Evolutionary conservation across 92 coral and sea anemone genomes (phyloP), one percentile per base, ranked within the genome.

Genomic region (Ricordea florida): DNA sequence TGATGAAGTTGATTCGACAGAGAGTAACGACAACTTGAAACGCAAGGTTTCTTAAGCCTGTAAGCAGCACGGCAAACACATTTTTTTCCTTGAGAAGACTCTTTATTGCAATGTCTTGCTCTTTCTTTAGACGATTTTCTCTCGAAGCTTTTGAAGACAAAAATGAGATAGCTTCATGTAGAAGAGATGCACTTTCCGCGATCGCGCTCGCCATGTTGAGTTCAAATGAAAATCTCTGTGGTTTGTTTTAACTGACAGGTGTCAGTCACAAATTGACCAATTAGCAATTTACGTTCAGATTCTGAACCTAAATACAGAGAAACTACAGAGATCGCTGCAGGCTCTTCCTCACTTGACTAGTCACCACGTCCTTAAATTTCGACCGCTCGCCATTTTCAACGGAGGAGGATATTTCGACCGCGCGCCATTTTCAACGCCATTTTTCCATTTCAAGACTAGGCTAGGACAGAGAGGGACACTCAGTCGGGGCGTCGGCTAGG

Each of bases 31-130:
- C n/a, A n/a, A n/a, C n/a, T n/a, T 33, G 27, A 47, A 17, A 31
- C 70, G 24, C 67, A 20, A 35, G 25, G 23, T 65, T 65, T 65
- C 72, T 55, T 23, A 35, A 65, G 32, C 72, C 72, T 9, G 72
- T 65, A n/a, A 55, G 72, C 2, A 65, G 57, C 26, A 65, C 22
- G 20, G 72, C 57, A 11, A 56, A 1, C 5, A 56, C 62, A 56
- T 56, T 41, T 26, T 25, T 56, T 25, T 41, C 62, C 14, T 4
- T 21, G n/a, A 65, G 57, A 42, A 65, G 51, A 23, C 57, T 65
- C 50, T 65, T 38, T 11, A 65, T 16, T 24, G 72, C 72, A 13
- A 65, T 47, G 22, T 41, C 51, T 65, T 65, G 72, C 33, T 65
- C 72, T 0, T 5, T 2, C 51, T 43, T 65, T 23, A 65, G 50